A percentile compares a stretch with the other conserved stretches of the same genome.
phyloP scores from a whole-genome alignment of 1,140 invertebrate species.

The Drosophila subpulchrella region DNA sequence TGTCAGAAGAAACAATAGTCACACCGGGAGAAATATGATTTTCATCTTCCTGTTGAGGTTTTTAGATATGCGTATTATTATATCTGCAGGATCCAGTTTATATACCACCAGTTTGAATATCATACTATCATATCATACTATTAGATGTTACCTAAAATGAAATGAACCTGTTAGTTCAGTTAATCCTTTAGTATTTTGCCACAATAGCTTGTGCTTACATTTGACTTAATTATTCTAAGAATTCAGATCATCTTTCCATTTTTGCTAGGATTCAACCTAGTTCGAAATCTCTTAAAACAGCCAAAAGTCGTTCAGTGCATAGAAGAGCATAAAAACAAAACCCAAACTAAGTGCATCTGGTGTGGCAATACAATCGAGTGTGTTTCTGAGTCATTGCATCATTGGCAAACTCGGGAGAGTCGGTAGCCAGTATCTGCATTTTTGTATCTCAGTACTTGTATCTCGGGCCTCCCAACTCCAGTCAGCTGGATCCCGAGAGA shows the following conservation, averaged over 20 bases:
- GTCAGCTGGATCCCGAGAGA: constrained; percentile 10
- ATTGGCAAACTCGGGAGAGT: constrained; percentile 24
- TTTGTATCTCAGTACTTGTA: constrained; percentile 8
- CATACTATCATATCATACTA: no score
- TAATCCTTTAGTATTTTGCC: no score
- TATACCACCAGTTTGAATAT: no score
- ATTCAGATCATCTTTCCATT: background rate
- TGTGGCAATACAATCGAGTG: constrained; percentile 42
- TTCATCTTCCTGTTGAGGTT: no score
- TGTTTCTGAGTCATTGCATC: constrained; percentile 40
- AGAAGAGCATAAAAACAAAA: background rate
- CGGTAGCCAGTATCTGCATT: constrained; percentile 33
- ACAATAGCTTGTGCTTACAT: background rate
- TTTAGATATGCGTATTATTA: no score
- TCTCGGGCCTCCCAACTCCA: constrained; percentile 9
- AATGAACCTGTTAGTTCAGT: no score
- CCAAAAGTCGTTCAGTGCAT: constrained; percentile 1
- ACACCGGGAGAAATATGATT: background rate
- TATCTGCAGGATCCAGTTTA: no score
- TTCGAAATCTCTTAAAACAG: background rate
- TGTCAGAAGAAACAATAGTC: background rate
- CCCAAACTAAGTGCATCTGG: constrained; percentile 16
- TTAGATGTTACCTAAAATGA: no score
- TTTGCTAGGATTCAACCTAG: background rate
- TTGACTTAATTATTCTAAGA: background rate